Conservation (phyloP, 2,888 invertebrate species). For the Phorcus lineatus region DNA sequence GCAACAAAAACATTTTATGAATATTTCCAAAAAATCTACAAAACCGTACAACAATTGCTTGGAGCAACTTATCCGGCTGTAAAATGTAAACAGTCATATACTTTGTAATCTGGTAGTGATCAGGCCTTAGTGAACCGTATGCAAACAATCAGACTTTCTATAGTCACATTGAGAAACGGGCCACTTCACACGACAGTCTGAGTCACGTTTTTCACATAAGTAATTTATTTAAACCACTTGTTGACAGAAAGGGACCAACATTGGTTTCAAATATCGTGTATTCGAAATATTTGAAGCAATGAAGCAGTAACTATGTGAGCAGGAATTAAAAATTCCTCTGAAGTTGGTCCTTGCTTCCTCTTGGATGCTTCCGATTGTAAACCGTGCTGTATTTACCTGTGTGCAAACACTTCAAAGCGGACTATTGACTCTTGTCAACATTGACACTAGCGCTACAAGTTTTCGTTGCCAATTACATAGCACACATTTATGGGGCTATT, state of each 20-base stretch:
- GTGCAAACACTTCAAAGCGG: slow-evolving; percentile 3
- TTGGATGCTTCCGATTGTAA: background rate
- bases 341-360: background rate
- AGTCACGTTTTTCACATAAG: slow-evolving; percentile 11
- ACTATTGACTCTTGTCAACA: background rate
- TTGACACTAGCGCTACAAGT: slow-evolving; percentile 5
- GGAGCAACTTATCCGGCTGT: too few species aligned
- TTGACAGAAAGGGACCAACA: background rate
- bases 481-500: slow-evolving; percentile 8
- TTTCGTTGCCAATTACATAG: slow-evolving; percentile 5
- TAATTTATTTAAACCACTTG: slow-evolving; percentile 12
- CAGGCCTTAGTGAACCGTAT: background rate
- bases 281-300: background rate
- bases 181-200: background rate
- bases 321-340: background rate
- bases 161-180: background rate
- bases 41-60: too few species aligned
- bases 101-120: background rate
- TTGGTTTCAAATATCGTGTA: background rate
- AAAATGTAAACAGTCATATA: too few species aligned
- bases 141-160: background rate
- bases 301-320: background rate
- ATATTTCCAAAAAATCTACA: too few species aligned
- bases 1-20: too few species aligned
- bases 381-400: background rate